Conservation (phyloP, 2,888 invertebrate genomes). For the Perithous albicinctus region DNA sequence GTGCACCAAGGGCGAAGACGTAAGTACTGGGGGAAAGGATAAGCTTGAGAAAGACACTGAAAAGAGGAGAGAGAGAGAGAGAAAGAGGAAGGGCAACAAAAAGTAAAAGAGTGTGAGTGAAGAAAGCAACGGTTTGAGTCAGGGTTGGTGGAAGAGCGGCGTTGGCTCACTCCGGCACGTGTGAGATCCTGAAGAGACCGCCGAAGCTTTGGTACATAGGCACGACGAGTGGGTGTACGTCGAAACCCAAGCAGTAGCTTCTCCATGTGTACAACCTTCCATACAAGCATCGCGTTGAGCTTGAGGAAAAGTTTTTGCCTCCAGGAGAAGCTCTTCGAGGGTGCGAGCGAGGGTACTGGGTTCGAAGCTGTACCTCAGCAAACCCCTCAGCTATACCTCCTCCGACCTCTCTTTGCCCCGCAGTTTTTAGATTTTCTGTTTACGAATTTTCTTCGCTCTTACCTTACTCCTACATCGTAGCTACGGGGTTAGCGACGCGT, state of each 20-base stretch:
- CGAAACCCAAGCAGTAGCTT: constrained; percentile 27
- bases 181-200: constrained; percentile 57
- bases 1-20: constrained; percentile 42
- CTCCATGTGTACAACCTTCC: constrained; percentile 47
- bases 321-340: constrained; percentile 63
- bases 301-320: constrained; percentile 69
- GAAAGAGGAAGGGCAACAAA: constrained; percentile 34
- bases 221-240: constrained; percentile 44
- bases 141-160: constrained; percentile 30
- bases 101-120: constrained; percentile 20
- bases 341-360: constrained; percentile 46
- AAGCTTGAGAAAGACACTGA: constrained; percentile 46
- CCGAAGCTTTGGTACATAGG: constrained; percentile 24
- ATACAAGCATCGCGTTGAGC: constrained; percentile 59
- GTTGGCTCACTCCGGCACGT: constrained; percentile 64
- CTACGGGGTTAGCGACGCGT: constrained; percentile 56
- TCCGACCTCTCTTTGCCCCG: constrained; percentile 46
- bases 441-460: constrained; percentile 69
- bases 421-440: constrained; percentile 71
- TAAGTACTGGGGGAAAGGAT: constrained; percentile 30
- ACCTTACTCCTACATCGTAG: constrained; percentile 40
- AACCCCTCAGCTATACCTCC: constrained; percentile 49
- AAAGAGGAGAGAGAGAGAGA: too few species aligned
- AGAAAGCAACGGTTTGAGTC: constrained; percentile 37
- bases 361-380: constrained; percentile 21